A percentile compares a stretch with the other conserved stretches of the same genome.
phyloP scores from a whole-genome alignment of 1,140 invertebrate genomes.

The Bombus haemorrhoidalis region DNA sequence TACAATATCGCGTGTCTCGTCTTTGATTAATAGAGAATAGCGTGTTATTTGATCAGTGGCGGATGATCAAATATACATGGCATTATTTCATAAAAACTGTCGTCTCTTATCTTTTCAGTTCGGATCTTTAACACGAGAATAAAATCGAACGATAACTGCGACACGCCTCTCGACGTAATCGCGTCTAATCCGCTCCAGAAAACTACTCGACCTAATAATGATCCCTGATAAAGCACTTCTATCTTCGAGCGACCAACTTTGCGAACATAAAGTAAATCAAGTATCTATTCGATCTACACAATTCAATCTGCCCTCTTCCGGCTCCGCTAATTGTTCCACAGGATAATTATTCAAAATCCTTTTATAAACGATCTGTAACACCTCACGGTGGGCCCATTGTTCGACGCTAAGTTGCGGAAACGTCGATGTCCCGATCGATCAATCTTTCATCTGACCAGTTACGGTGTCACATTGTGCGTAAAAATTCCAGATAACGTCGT shows the following conservation, averaged over 20 bases:
- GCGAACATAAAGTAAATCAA: not conserved
- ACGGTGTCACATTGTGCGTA: not conserved
- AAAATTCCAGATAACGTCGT: not conserved
- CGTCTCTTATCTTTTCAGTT: too few species aligned
- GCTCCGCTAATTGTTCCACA: not conserved
- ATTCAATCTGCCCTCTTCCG: too few species aligned
- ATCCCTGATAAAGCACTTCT: too few species aligned
- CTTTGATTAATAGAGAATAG: too few species aligned
- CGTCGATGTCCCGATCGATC: not conserved
- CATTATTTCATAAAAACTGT: too few species aligned
- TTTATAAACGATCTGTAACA: not conserved
- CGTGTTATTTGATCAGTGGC: not conserved
- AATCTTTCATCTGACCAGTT: constrained; percentile 26
- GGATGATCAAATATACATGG: too few species aligned
- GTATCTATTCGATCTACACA: not conserved
- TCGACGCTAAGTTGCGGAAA: not conserved
- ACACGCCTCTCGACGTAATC: not conserved
- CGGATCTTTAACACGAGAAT: too few species aligned
- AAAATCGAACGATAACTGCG: too few species aligned
- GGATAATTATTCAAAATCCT: constrained; percentile 2
- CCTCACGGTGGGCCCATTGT: not conserved
- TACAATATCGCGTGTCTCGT: not conserved
- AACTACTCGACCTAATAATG: not conserved
- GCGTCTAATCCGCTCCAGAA: not conserved
- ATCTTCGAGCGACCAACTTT: not conserved